phyloP scores from a whole-genome alignment of 53 echinoderm and acorn worm species.

The Crossaster papposus region DNA sequence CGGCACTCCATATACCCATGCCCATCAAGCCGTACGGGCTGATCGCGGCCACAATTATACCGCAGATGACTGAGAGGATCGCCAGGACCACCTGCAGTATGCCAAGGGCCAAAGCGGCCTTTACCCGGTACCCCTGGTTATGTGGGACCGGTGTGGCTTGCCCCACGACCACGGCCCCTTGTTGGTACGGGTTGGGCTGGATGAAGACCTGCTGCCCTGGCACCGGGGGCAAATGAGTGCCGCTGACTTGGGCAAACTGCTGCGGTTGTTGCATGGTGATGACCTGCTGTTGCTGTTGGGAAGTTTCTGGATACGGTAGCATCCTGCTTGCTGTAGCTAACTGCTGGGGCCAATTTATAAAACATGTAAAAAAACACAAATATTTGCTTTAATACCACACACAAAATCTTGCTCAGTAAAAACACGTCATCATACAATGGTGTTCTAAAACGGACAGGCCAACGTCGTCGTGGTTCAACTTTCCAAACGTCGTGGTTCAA shows the following conservation, averaged over 20 bases:
- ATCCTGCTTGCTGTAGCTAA: background rate
- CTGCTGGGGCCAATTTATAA: background rate
- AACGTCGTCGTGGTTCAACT: too few relatives aligned
- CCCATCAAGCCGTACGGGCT: background rate
- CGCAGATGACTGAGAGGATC: background rate
- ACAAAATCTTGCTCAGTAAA: too few relatives aligned
- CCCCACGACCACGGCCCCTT: background rate
- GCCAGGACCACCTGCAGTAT: slow-evolving; percentile 26
- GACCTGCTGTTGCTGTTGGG: background rate
- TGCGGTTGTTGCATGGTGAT: background rate
- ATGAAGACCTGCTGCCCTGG: background rate
- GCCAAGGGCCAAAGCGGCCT: slow-evolving; percentile 3
- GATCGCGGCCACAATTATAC: background rate
- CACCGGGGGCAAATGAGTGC: background rate
- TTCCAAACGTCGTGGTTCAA: too few relatives aligned
- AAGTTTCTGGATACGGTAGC: background rate
- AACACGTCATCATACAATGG: too few relatives aligned
- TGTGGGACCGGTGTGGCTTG: background rate
- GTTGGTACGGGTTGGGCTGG: background rate
- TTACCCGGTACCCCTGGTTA: background rate
- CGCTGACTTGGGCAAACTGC: background rate
- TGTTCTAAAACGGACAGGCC: too few relatives aligned
- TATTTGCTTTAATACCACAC: too few relatives aligned
- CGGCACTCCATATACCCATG: slow-evolving; percentile 10
- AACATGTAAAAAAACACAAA: too few relatives aligned